Base-by-base conservation (phyloP, 2,888 invertebrate species). In the Scrobipalpa costella region DNA sequence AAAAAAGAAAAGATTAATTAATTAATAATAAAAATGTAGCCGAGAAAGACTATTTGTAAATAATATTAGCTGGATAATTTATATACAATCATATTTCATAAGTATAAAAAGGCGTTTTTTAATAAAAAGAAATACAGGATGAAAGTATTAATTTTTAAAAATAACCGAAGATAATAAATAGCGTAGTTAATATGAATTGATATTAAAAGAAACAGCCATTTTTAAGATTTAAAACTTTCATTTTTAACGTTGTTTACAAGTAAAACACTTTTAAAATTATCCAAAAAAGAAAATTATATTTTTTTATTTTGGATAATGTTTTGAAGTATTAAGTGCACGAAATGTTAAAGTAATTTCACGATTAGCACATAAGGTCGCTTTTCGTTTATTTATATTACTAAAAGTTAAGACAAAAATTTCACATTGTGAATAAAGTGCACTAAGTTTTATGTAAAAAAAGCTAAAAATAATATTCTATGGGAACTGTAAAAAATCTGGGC, bases 361-460 rank as follows among this genome's bases (percentile, higher is more conserved):
- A 73, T 72, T 83, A 81, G 81, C 58, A 36, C 63, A 67, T 77
- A 81, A 81, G 79, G 72, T 67, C 75, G 82, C 76, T 79, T 74
- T 70, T 67, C 70, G 67, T 72, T 75, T 74, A 74, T 73, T 72
- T 77, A 76, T 52, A 52, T 75, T 75, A 75, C 74, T 78, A 70
- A 73, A 77, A 76, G 71, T 71, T 71, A 72, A 73, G 71, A 74
- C 71, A 68, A 76, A 75, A 69, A 67, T 77, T 76, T 74, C 88
- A 89, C 90, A 57, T 72, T 90, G 88, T 89, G 89, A 87, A 89
- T 90, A 89, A 76, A 73, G 69, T 77, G 88, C 90, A 90, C 90
- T 75, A 76, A 76, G 69, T 74, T 84, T 83, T 84, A 81, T 88
- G 82, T 88, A 85, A 80, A 84, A 83, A 79, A 77, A 76, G 71